Evolutionary conservation across 2,797 vertebrate species (phyloP), one percentile per base, ranked within the genome.

Genomic region (Chloroceryle amazona): DNA sequence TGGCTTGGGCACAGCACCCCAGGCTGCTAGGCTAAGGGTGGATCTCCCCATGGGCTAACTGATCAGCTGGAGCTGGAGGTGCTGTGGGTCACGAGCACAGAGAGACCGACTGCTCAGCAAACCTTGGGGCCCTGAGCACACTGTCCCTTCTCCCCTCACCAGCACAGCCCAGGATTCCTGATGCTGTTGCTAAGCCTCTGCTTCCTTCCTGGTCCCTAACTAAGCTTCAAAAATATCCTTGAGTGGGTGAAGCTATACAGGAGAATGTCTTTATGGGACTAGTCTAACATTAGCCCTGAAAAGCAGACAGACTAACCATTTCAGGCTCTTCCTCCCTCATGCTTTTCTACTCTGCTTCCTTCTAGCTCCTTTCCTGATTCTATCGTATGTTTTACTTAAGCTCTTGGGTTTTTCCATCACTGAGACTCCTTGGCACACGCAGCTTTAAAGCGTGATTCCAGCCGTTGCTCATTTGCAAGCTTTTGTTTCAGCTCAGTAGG

Each of bases 281-380:
- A 66, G 76, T 72, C 86, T 75, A 84, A 89, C 73, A 54, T 49
- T 21, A 90, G 80, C 65, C 28, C 47, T 37, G 58, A 33, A n/a
- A 41, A 92, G 73, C 91, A 83, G 92, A 92, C 86, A 93, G 89
- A 85, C 52, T 4, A 71, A 80, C 79, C 93, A 52, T 87, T 85
- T 76, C 55, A 70, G 67, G 71, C 71, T 82, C 71, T 91, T 60
- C 63, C 71, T 94, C 75, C 61, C 72, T 85, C 60, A 0, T 13
- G n/a, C 39, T 57, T 86, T 90, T 71, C 55, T 73, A 25, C 71
- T 87, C 63, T 1, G 23, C 67, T 71, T 75, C 71, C 17, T 55
- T 68, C 44, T 42, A 57, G 15, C 65, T 90, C 75, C 72, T 71
- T 71, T 70, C 61, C 65, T 80, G 11, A 37, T 79, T 39, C 67